Conservation (phyloP, 2,888 invertebrate genomes). For the Embidobia sp. region DNA sequence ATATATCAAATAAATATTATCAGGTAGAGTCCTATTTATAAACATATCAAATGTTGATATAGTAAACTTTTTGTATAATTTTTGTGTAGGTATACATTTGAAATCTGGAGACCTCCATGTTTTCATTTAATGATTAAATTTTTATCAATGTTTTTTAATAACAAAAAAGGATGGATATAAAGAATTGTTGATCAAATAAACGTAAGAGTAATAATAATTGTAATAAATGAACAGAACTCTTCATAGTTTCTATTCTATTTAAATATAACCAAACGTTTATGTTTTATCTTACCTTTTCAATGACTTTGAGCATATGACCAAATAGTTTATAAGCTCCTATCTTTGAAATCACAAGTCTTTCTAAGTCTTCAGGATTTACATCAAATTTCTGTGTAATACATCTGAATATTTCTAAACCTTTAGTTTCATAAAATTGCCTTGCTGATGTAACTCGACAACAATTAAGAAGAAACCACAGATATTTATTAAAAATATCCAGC, state of each 20-base stretch:
- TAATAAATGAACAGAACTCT: too few relatives aligned
- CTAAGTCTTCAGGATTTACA: slow-evolving; percentile 63
- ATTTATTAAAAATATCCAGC: slow-evolving; percentile 75
- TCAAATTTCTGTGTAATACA: slow-evolving; percentile 64
- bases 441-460: slow-evolving; percentile 68
- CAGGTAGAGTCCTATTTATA: too few relatives aligned
- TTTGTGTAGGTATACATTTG: too few relatives aligned
- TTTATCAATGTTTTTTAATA: background rate
- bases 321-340: slow-evolving; percentile 79
- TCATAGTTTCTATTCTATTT: too few relatives aligned
- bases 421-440: slow-evolving; percentile 74
- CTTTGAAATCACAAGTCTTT: slow-evolving; percentile 73
- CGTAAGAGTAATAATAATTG: background rate
- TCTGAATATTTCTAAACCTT: slow-evolving; percentile 71
- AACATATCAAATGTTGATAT: too few relatives aligned
- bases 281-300: slow-evolving; percentile 69
- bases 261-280: too few relatives aligned
- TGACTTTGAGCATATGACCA: slow-evolving; percentile 76
- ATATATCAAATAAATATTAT: too few relatives aligned
- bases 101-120: too few relatives aligned
- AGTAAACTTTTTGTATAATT: background rate
- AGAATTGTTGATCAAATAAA: background rate
- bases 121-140: background rate
- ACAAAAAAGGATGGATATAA: background rate
- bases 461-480: slow-evolving; percentile 76